A percentile compares a stretch with the other conserved stretches of the same genome.
phyloP scores from a whole-genome alignment of 1,140 invertebrate species.

The Dendrolimus punctatus region DNA sequence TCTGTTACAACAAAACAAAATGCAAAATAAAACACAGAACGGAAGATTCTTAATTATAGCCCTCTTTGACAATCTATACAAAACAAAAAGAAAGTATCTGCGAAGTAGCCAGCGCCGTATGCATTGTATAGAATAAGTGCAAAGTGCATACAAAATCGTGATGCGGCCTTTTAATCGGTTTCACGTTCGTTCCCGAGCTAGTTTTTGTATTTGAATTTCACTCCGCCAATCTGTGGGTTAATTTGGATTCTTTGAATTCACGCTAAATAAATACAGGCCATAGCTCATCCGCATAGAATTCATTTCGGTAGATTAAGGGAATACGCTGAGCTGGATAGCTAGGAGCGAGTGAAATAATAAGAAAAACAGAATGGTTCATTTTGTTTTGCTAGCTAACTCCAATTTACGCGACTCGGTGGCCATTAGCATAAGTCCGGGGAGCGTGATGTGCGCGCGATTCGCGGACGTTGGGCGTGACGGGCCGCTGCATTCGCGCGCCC shows the following conservation, averaged over 20 bases:
- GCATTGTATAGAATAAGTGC: constrained; percentile 60
- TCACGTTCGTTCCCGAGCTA: constrained; percentile 65
- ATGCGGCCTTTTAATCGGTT: constrained; percentile 71
- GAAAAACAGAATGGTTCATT: constrained; percentile 66
- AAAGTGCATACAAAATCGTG: constrained; percentile 72
- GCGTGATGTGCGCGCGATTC: constrained; percentile 53
- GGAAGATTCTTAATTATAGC: constrained; percentile 54
- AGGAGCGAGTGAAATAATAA: constrained; percentile 52
- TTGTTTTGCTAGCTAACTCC: constrained; percentile 61
- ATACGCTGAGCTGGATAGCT: constrained; percentile 19
- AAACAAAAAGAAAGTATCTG: constrained; percentile 47
- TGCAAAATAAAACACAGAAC: constrained; percentile 28
- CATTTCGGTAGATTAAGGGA: constrained; percentile 20
- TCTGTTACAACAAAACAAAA: constrained; percentile 15
- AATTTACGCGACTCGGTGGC: constrained; percentile 62
- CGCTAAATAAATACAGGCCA: constrained; percentile 29
- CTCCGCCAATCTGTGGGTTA: constrained; percentile 55
- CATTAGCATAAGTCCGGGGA: constrained; percentile 66
- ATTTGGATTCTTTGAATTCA: constrained; percentile 23
- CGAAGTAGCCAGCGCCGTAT: constrained; percentile 39
- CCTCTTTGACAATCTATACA: constrained; percentile 44
- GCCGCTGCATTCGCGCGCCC: constrained; percentile 24
- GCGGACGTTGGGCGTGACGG: constrained; percentile 15
- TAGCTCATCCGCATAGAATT: constrained; percentile 28
- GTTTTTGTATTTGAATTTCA: constrained; percentile 69